Base-by-base conservation (phyloP, 2,113 vertebrate species). In the Calcarius ornatus region DNA sequence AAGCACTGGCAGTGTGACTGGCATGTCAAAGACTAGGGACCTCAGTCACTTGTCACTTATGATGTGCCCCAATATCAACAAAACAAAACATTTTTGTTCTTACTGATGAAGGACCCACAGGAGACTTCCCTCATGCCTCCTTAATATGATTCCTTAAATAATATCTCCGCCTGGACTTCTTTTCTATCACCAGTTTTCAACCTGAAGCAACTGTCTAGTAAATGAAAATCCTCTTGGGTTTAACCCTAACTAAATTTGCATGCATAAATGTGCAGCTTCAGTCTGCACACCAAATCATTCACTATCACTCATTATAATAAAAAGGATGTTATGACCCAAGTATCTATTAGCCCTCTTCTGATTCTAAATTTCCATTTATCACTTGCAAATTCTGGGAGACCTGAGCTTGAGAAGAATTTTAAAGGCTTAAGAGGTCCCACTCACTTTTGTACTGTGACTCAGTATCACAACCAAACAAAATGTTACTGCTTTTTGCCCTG, bases 41-140 rank as follows among this genome's bases (percentile, higher is more conserved):
- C 4, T 66, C 28, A 69, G n/a, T 15, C 37, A 54, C 45, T 79
- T 42, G 14, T 50, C 51, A 54, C 19, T 59, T 56, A 61, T 0
- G 1, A 28, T 8, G 5, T 53, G 28, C 35, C 42, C 60, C 59
- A 81, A 3, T 54, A 89, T 12, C 42, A 72, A 63, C 15, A 77
- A 61, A 28, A 50, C 15, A 10, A 19, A 95, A 51, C 19, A 28
- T 28, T 92, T 84, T 63, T 71, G 20, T 54, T 71, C 51, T 24
- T 68, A 59, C 3, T 51, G 31, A 38, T 20, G 33, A 27, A 47
- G 6, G 24, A 47, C 4, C 16, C 60, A 35, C 63, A 81, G 45
- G 2, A 69, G 45, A 28, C 5, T 45, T 50, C 8, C 4, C 11
- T 14, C 33, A 17, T 2, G 5, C 5, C 6, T 11, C 13, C 19